Conservation (phyloP, 2,888 invertebrate species). For the Peribatodes rhomboidaria region DNA sequence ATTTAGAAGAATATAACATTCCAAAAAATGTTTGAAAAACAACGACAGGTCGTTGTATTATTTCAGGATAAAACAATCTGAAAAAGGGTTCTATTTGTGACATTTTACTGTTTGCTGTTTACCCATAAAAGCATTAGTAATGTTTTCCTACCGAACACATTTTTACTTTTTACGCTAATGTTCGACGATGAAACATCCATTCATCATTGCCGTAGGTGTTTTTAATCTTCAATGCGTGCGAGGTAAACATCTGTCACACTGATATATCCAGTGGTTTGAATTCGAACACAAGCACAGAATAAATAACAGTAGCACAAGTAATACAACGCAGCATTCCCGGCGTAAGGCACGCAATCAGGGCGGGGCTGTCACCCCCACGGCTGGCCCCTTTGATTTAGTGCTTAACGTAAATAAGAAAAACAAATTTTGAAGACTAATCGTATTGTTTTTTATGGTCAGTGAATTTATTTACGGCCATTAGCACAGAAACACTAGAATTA, state of each 20-base stretch:
- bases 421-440: neutral
- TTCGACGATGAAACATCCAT: constrained; percentile 42
- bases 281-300: constrained; percentile 16
- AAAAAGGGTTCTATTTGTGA: constrained; percentile 19
- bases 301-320: too few relatives aligned
- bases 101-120: constrained; percentile 11
- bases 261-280: constrained; percentile 44
- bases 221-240: constrained; percentile 42
- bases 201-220: constrained; percentile 45
- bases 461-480: neutral
- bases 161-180: constrained; percentile 46
- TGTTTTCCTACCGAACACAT: constrained; percentile 34
- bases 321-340: constrained; percentile 21
- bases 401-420: neutral
- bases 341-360: constrained; percentile 21
- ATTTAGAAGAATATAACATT: neutral
- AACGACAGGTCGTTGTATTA: neutral
- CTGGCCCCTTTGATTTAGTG: constrained; percentile 8
- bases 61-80: neutral
- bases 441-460: neutral
- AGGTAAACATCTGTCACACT: constrained; percentile 46
- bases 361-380: constrained; percentile 7
- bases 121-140: constrained; percentile 29
- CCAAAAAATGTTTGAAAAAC: neutral
- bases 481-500: neutral